Conservation (phyloP, 2,113 vertebrate species). For the Leptodactylus fuscus region DNA sequence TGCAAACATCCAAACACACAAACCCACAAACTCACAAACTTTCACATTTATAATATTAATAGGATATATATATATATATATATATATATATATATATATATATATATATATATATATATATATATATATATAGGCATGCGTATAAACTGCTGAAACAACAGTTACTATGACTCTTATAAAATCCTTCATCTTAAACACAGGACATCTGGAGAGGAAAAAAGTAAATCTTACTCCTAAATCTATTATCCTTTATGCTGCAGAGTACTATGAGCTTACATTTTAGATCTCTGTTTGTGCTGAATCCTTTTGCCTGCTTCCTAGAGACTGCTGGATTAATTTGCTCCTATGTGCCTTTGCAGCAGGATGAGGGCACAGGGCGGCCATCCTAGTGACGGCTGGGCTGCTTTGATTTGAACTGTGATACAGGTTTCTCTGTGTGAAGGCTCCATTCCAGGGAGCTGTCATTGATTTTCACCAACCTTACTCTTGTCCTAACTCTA, state of each 20-base stretch:
- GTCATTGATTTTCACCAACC: slow-evolving; percentile 78
- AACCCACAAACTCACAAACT: too few species aligned
- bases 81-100: too few species aligned
- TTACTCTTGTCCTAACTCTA: slow-evolving; percentile 75
- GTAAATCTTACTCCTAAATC: not conserved
- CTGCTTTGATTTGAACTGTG: slow-evolving; percentile 35
- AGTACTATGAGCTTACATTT: not conserved
- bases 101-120: too few species aligned
- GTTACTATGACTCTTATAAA: not conserved
- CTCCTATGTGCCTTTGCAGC: slow-evolving; percentile 15
- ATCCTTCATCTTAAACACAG: not conserved
- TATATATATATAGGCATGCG: too few species aligned
- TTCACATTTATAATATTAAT: too few species aligned
- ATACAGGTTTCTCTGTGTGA: slow-evolving; percentile 67
- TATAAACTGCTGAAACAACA: not conserved
- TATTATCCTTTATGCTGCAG: not conserved
- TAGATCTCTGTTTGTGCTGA: slow-evolving; percentile 11
- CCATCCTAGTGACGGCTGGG: slow-evolving; percentile 39
- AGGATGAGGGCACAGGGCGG: not conserved
- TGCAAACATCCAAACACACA: too few species aligned
- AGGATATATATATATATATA: too few species aligned
- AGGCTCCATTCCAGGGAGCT: slow-evolving; percentile 68
- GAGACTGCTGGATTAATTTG: slow-evolving; percentile 28
- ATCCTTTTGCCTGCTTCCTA: not conserved
- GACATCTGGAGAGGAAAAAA: slow-evolving; percentile 1